Evolutionary conservation across 1,140 invertebrate genomes (phyloP).

Genomic region (Riptortus pedestris): DNA sequence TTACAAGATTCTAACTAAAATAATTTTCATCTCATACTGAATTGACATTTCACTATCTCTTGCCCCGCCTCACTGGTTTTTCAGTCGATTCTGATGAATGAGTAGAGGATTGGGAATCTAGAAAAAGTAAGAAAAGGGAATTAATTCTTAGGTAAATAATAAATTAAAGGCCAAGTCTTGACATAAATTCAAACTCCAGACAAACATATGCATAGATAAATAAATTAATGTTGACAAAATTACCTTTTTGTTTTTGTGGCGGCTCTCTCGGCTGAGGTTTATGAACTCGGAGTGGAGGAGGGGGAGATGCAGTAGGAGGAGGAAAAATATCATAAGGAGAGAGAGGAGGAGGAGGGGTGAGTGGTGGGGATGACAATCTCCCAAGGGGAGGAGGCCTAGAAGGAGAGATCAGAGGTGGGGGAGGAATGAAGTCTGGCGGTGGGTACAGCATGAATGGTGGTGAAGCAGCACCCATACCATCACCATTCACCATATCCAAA

Average conservation of each 20-base stretch:
- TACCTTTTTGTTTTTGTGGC: conserved; percentile 26
- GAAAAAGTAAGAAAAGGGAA: conserved; percentile 5
- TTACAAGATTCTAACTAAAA: no score
- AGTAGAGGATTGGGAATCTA: conserved; percentile 27
- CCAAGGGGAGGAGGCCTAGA: conserved; percentile 51
- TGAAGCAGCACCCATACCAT: conserved; percentile 31
- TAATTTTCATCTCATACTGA: no score
- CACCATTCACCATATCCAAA: conserved; percentile 31
- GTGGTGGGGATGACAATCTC: conserved; percentile 48
- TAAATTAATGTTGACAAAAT: background rate
- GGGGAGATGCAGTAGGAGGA: conserved; percentile 19
- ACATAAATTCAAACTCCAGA: background rate
- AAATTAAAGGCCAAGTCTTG: background rate
- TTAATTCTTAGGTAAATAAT: background rate
- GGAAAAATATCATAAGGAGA: conserved; percentile 27
- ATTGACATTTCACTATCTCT: conserved; percentile 26
- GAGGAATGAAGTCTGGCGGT: conserved; percentile 37
- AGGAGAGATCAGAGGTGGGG: conserved; percentile 40
- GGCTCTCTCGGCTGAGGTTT: conserved; percentile 27
- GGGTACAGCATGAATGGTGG: conserved; percentile 35
- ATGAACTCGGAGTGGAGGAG: conserved; percentile 17
- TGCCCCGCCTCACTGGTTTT: conserved; percentile 21
- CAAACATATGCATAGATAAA: background rate
- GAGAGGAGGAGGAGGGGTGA: conserved; percentile 29
- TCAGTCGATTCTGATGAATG: conserved; percentile 25